Percentiles rank a stretch among this genome's conserved stretches.
Conservation (phyloP, 2,888 invertebrate genomes). For the Sphaerophoria rueppellii region DNA sequence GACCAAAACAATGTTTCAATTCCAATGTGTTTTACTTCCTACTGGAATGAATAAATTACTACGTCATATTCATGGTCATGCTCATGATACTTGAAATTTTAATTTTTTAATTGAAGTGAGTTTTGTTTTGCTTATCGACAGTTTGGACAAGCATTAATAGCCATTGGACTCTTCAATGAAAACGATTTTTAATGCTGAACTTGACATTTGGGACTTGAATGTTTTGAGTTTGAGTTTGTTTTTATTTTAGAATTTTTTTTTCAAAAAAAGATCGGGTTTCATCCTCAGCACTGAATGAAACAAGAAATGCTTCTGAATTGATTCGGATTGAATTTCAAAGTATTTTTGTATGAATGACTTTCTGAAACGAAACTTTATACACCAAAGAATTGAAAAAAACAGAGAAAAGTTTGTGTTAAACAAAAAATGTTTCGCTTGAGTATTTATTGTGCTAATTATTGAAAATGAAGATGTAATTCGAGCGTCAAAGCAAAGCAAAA, state of each 20-base stretch:
- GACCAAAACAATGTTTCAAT: conserved; percentile 15
- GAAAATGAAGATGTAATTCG: no score
- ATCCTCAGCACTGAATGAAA: no score
- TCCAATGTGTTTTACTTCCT: not conserved
- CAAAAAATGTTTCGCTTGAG: no score
- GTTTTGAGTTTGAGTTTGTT: not conserved
- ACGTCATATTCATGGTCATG: conserved; percentile 5
- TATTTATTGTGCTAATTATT: no score
- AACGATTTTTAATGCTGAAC: conserved; percentile 18
- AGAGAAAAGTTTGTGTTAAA: no score
- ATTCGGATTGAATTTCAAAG: no score
- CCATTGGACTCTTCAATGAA: not conserved
- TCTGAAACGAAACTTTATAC: no score
- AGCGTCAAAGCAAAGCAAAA: no score
- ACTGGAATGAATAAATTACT: not conserved
- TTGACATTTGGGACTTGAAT: conserved; percentile 21
- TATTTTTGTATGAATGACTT: no score
- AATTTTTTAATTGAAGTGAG: not conserved
- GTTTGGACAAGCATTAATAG: not conserved
- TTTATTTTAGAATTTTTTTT: not conserved
- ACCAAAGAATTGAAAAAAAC: no score
- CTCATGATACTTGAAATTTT: no score
- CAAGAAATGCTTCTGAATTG: no score
- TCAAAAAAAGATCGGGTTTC: not conserved
- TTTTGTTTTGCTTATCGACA: not conserved